phyloP scores from a whole-genome alignment of 2,113 vertebrate species.

The Protobothrops flavoviridis region DNA sequence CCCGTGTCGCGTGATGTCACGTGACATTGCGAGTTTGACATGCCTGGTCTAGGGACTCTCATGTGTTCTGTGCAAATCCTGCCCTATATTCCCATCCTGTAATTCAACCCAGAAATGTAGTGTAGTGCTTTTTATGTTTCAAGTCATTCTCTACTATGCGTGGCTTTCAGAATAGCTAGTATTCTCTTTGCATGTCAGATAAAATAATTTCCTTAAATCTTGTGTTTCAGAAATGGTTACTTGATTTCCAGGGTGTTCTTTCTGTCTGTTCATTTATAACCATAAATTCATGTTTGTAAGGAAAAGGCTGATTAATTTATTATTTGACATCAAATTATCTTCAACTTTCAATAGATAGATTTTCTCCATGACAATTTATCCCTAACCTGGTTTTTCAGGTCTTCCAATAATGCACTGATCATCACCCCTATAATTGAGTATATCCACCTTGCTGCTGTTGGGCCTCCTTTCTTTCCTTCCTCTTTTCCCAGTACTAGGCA shows the following conservation, averaged over 20 bases:
- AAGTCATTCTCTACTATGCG: neutral
- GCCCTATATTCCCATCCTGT: neutral
- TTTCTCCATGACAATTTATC: neutral
- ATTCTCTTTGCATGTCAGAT: neutral
- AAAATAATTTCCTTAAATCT: neutral
- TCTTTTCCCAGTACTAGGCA: neutral
- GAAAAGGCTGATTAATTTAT: neutral
- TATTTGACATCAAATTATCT: neutral
- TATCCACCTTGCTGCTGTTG: neutral
- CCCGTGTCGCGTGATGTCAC: no score
- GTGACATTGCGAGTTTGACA: no score
- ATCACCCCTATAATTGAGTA: neutral
- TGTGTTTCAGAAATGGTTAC: neutral
- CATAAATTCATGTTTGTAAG: neutral
- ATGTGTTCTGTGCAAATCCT: neutral
- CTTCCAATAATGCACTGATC: neutral
- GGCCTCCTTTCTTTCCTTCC: neutral
- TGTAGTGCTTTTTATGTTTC: neutral
- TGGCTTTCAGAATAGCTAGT: neutral
- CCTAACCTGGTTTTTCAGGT: neutral
- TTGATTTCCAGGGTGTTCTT: neutral
- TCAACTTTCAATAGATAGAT: neutral
- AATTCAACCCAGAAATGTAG: neutral
- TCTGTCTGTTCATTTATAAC: neutral
- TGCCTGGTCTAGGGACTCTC: neutral